Evolutionary conservation across 1,140 invertebrate genomes (phyloP), one percentile per base, ranked within the genome.

Genomic region (Glomeris maerens): DNA sequence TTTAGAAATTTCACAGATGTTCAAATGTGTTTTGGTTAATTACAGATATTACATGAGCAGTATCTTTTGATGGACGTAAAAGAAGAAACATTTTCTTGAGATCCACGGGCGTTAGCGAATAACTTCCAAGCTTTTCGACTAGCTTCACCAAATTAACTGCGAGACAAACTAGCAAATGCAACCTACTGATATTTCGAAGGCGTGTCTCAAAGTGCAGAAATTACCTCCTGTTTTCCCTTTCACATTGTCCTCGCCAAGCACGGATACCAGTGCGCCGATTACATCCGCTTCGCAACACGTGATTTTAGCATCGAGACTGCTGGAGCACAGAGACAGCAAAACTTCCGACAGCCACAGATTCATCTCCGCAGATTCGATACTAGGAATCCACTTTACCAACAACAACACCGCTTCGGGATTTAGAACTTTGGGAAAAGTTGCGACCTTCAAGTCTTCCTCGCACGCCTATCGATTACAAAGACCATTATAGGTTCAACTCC

Each of bases 21-120:
- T 17, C 5, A 5, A 42, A 5, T 5, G 10, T 21, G 20, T 21
- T 5, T 5, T 42, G 4, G 25, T 4, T 7, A 42, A 10, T 42
- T 42, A 4, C 22, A 49, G 2, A 56, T 17, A 49, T 49, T 49
- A 65, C 62, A 55, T 67, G 61, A 5, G 63, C 57, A 36, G 58
- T 62, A 38, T 66, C 64, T 45, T 63, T 62, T 50, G 62, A 59
- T 13, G 60, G 51, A 57, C 64, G 61, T 3, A 74, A 57, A 4
- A 72, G 58, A 29, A 64, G 60, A 45, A 72, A 71, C 42, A 74
- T 57, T 27, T 72, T 66, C 61, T 77, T 78, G 1, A 79, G 60
- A 59, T 78, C 76, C 20, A 60, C 60, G 0, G 75, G 65, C 20
- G 69, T 68, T 46, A 78, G 72, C 40, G 76, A 78, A 38, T 75